Conservation (phyloP, 2,888 invertebrate genomes). For the Diadromus collaris region DNA sequence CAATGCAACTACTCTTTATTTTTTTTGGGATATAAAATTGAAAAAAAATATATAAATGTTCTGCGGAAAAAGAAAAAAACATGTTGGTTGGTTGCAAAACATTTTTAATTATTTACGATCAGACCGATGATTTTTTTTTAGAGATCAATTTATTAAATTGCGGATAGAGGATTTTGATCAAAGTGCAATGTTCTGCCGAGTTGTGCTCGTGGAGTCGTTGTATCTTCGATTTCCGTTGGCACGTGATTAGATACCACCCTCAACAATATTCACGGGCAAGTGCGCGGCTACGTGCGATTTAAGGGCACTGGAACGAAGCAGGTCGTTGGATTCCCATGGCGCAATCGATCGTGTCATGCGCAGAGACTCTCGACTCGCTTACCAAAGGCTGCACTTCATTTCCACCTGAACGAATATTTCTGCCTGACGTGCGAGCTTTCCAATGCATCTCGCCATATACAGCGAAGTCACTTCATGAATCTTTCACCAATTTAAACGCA, state of each 20-base stretch:
- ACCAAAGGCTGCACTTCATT: slow-evolving; percentile 39
- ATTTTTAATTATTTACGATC: neutral
- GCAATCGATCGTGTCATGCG: slow-evolving; percentile 64
- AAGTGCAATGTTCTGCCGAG: neutral
- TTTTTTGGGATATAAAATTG: too few relatives aligned
- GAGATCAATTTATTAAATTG: neutral
- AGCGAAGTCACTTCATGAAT: slow-evolving; percentile 5
- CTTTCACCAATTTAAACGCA: neutral
- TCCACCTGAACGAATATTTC: slow-evolving; percentile 50
- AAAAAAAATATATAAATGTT: neutral
- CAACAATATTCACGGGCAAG: slow-evolving; percentile 56
- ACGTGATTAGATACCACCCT: slow-evolving; percentile 23
- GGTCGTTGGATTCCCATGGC: slow-evolving; percentile 61
- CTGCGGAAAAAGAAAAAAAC: neutral
- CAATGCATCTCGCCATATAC: slow-evolving; percentile 19
- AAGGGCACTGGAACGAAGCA: slow-evolving; percentile 58
- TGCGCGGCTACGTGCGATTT: slow-evolving; percentile 49
- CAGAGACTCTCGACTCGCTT: slow-evolving; percentile 45
- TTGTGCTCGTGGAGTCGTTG: neutral
- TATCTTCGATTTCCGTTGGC: slow-evolving; percentile 27
- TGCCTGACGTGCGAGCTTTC: slow-evolving; percentile 34
- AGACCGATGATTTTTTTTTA: neutral
- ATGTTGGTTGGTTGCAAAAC: neutral
- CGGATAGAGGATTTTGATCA: neutral
- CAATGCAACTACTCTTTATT: too few relatives aligned